Conservation (phyloP, 2,888 invertebrate genomes). For the Pheosia gnoma region DNA sequence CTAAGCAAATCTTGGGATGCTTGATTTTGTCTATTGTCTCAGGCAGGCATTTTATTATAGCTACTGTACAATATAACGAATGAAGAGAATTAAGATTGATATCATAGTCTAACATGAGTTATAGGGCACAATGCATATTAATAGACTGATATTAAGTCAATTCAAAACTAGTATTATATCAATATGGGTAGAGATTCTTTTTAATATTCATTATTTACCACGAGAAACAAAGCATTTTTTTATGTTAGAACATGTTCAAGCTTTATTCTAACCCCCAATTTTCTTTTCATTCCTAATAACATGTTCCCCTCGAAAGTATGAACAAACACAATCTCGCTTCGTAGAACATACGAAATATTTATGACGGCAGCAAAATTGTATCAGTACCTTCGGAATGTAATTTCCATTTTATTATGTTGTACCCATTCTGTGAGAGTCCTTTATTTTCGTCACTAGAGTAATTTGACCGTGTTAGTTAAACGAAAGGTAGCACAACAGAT, state of each 20-base stretch:
- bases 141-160: slow-evolving; percentile 17
- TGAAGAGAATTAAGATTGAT: slow-evolving; percentile 22
- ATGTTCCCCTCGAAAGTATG: slow-evolving; percentile 16
- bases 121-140: background rate
- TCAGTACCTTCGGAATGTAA: slow-evolving; percentile 29
- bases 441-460: background rate
- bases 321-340: slow-evolving; percentile 26
- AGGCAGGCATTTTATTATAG: slow-evolving; percentile 44
- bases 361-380: slow-evolving; percentile 29
- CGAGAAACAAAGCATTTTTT: background rate
- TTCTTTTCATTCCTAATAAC: slow-evolving; percentile 29
- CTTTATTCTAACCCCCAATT: background rate
- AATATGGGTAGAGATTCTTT: no score
- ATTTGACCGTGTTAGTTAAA: background rate
- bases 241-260: background rate
- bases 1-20: slow-evolving; percentile 67
- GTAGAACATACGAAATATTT: slow-evolving; percentile 35
- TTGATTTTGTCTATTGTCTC: slow-evolving; percentile 51
- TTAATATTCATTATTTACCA: background rate
- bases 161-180: background rate
- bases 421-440: background rate
- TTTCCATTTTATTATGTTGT: slow-evolving; percentile 35
- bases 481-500: no score
- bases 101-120: slow-evolving; percentile 6
- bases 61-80: slow-evolving; percentile 32